Conservation (phyloP, 2,113 vertebrate species). For the Zosterops pallidus region DNA sequence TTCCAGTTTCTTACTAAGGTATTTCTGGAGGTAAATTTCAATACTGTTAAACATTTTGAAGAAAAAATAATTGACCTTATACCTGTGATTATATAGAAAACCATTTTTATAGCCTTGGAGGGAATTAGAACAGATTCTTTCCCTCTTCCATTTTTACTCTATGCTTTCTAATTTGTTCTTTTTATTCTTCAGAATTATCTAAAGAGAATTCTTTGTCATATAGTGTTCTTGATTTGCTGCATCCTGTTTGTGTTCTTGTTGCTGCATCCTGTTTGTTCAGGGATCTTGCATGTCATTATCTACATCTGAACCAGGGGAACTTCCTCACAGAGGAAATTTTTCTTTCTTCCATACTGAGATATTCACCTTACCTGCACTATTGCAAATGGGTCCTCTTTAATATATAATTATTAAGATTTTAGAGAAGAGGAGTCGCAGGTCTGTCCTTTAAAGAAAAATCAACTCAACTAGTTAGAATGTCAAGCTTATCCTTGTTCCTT, state of each 20-base stretch:
- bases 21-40: neutral
- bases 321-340: neutral
- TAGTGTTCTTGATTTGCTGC: neutral
- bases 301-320: neutral
- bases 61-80: neutral
- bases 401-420: neutral
- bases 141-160: neutral
- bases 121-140: neutral
- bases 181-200: neutral
- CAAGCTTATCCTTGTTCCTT: neutral
- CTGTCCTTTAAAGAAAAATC: neutral
- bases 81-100: neutral
- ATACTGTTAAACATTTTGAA: neutral
- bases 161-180: neutral
- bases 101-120: neutral
- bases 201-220: neutral
- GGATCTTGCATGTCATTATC: neutral
- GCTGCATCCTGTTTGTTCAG: neutral
- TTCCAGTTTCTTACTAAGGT: neutral
- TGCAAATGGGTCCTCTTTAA: neutral
- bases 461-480: neutral
- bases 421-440: rapidly evolving
- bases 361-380: neutral
- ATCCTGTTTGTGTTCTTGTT: neutral
- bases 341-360: neutral